Evolutionary conservation across 1,140 invertebrate species (phyloP).

Genomic region (Diorhabda elongata): DNA sequence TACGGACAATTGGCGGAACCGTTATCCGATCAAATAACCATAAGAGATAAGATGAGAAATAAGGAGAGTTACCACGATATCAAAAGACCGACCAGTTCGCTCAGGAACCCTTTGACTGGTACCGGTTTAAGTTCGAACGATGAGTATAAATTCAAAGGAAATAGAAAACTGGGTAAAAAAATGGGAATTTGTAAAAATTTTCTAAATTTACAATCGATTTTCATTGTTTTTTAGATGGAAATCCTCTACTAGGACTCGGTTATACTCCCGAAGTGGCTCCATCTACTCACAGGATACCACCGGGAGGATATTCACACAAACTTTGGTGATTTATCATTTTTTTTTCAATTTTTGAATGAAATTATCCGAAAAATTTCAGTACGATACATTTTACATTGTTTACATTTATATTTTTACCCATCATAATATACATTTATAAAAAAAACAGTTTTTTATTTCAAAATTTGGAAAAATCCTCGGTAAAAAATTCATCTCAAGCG

Average conservation of each 20-base stretch:
- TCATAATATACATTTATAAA: too few relatives aligned
- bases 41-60: conserved; percentile 20
- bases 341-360: conserved; percentile 3
- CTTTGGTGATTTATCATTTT: conserved; percentile 45
- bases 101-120: conserved; percentile 40
- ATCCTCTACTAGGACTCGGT: conserved; percentile 52
- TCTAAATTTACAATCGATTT: neutral
- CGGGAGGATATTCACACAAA: conserved; percentile 52
- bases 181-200: neutral
- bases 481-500: too few relatives aligned
- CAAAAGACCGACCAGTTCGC: conserved; percentile 24
- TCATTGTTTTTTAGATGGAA: conserved; percentile 48
- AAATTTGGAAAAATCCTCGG: too few relatives aligned
- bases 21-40: conserved; percentile 18
- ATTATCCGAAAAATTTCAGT: neutral
- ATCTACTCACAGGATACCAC: conserved; percentile 29
- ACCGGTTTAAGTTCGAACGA: conserved; percentile 38
- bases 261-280: conserved; percentile 37
- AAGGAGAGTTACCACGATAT: conserved; percentile 29
- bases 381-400: too few relatives aligned
- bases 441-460: too few relatives aligned
- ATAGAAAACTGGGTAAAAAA: conserved; percentile 31
- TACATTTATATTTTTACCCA: too few relatives aligned
- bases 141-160: conserved; percentile 34
- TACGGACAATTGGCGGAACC: conserved; percentile 15